A percentile compares a stretch with the other conserved stretches of the same genome.
These are phyloP conservation scores for Pterostichus niger DNA, from an alignment of 2,888 invertebrate genomes.

Conservation along the genomic window DNA sequence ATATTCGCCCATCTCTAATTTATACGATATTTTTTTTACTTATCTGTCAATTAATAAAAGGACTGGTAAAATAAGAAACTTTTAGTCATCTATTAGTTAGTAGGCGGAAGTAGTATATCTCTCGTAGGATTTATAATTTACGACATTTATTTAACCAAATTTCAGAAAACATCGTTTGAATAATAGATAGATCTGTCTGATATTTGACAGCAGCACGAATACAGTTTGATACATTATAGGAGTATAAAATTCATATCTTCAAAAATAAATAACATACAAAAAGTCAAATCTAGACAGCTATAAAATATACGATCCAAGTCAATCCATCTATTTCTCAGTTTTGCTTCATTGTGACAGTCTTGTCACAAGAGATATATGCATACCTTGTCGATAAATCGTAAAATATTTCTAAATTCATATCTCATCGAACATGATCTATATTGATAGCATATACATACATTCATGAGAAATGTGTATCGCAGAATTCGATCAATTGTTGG, in stretches of 20 bases:
- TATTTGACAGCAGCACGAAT: constrained; percentile 36
- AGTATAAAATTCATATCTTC: constrained; percentile 36
- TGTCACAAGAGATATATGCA: constrained; percentile 53
- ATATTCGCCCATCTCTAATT: too few species aligned
- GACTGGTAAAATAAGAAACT: too few species aligned
- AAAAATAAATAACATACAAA: constrained; percentile 49
- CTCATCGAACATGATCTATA: constrained; percentile 50
- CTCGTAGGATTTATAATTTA: not conserved
- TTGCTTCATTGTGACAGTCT: constrained; percentile 23
- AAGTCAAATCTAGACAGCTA: constrained; percentile 47
- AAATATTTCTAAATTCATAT: constrained; percentile 53
- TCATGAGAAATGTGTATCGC: constrained; percentile 19
- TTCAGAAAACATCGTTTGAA: constrained; percentile 14
- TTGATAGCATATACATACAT: constrained; percentile 19
- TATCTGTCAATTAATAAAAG: too few species aligned
- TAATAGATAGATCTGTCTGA: constrained; percentile 40
- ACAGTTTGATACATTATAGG: constrained; percentile 31
- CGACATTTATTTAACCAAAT: constrained; percentile 6
- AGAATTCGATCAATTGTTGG: constrained; percentile 35
- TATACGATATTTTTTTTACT: too few species aligned
- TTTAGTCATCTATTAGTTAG: too few species aligned
- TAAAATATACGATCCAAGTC: constrained; percentile 51
- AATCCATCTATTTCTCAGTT: constrained; percentile 54
- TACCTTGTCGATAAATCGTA: constrained; percentile 51
- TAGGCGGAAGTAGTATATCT: not conserved